phyloP scores from a whole-genome alignment of 2,888 invertebrate genomes.

The Isotomurus palustris region DNA sequence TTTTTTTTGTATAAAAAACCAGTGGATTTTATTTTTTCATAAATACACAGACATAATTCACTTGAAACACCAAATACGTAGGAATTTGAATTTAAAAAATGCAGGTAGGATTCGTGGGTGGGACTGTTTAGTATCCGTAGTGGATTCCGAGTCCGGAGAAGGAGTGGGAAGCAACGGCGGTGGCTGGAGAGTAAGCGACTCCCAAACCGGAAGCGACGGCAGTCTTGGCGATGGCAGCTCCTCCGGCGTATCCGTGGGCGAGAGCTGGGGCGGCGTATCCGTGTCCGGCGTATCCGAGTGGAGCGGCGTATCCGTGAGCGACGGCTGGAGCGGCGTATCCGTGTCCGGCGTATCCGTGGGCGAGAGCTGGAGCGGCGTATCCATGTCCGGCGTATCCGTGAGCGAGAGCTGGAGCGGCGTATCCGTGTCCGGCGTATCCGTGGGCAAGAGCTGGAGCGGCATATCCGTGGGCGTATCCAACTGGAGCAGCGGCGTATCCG shows the following conservation, averaged over 20 bases:
- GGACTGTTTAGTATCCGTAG: constrained; percentile 37
- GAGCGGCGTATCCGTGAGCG: constrained; percentile 23
- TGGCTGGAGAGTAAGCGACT: constrained; percentile 31
- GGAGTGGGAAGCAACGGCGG: constrained; percentile 31
- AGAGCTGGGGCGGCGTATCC: constrained; percentile 19
- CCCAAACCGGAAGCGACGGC: constrained; percentile 11
- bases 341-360: constrained; percentile 21
- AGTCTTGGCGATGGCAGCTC: constrained; percentile 9
- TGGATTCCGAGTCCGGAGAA: constrained; percentile 38
- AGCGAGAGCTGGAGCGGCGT: constrained; percentile 25
- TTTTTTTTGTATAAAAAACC: too few relatives aligned
- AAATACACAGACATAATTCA: too few relatives aligned
- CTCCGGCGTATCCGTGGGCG: constrained; percentile 10
- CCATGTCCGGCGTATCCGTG: constrained; percentile 33
- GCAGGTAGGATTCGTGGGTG: too few relatives aligned
- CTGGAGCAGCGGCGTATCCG: constrained; percentile 28
- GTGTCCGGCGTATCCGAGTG: not conserved
- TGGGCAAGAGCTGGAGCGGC: constrained; percentile 25
- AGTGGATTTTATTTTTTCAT: too few relatives aligned
- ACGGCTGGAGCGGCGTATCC: constrained; percentile 23
- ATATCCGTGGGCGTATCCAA: constrained; percentile 13
- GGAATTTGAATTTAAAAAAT: too few relatives aligned
- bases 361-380: constrained; percentile 17
- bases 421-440: constrained; percentile 23
- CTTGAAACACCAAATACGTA: too few relatives aligned